Base-by-base conservation (phyloP, 92 coral and sea anemone species). In the Metridium senile region DNA sequence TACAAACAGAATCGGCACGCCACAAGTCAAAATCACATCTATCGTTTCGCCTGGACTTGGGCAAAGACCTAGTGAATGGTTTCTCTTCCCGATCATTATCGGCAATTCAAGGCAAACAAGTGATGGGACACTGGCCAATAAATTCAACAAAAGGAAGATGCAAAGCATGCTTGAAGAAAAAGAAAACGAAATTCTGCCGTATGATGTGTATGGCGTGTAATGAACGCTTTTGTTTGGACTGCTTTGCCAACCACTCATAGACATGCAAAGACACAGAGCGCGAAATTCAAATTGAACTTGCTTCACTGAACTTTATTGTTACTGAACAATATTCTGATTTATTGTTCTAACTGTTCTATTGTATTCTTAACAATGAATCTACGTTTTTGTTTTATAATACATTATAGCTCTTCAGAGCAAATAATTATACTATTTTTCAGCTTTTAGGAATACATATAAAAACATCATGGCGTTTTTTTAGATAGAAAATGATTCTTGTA, bases 71-170 rank as follows among this genome's bases (percentile, higher is more conserved):
- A 9, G 71, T 88, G 74, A 71, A 76, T 3, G 87, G 71, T 8
- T 84, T 76, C 53, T 69, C 56, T 32, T 22, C 59, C 10, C 81
- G 75, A 30, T n/a, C 51, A 53, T 34, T 69, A 0, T 29, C 82
- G 0, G 82, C 73, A 25, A 20, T 26, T 0, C 58, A 75, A 22
- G 72, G 82, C 2, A 31, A 32, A 74, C 9, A 33, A 33, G 71
- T 51, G 49, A 69, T 21, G 11, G 89, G 89, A 6, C 85, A 85
- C 34, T 80, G 85, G 85, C 89, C 89, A 0, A 28, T 34, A 0
- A 28, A 56, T 2, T 7, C 63, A 18, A 21, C 76, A 0, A 54
- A 53, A 66, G 81, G 89, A 2, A 71, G 76, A 1, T 84, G 81
- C 68, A 82, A 82, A 47, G 1, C 64, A 22, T 75, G 86, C 77